Percentiles rank a stretch among this genome's conserved stretches.
phyloP scores from a whole-genome alignment of 1,140 invertebrate species.

The Pachyrhynchus sulphureomaculatus region DNA sequence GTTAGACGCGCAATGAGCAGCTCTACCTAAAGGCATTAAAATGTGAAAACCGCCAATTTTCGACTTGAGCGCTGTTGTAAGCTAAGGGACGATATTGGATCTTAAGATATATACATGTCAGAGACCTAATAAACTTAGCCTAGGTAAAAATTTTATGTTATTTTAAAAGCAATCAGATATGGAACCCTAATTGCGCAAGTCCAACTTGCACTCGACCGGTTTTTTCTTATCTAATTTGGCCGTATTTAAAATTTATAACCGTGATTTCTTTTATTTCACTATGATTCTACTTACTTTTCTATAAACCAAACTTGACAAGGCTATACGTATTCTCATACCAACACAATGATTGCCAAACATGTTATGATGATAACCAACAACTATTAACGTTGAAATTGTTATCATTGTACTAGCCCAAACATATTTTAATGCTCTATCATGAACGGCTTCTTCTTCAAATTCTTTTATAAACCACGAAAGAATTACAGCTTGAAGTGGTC shows the following conservation, averaged over 20 bases:
- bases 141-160: too few relatives aligned
- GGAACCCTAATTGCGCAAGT: not conserved
- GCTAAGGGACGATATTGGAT: too few relatives aligned
- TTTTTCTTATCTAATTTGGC: not conserved
- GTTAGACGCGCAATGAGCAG: too few relatives aligned
- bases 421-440: constrained; percentile 29
- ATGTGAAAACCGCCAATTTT: too few relatives aligned
- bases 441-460: constrained; percentile 4
- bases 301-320: constrained; percentile 62
- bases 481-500: constrained; percentile 53
- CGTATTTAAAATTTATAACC: not conserved
- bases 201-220: too few relatives aligned
- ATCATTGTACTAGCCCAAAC: constrained; percentile 28
- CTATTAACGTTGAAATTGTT: constrained; percentile 28
- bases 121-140: too few relatives aligned
- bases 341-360: constrained; percentile 52
- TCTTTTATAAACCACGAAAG: constrained; percentile 49
- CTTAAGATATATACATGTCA: too few relatives aligned
- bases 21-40: too few relatives aligned
- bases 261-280: not conserved
- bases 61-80: too few relatives aligned
- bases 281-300: constrained; percentile 57
- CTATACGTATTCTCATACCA: constrained; percentile 62
- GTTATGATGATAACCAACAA: constrained; percentile 46
- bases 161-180: too few relatives aligned